Conservation (phyloP, 2,797 vertebrate species). For the Pseudopleuronectes americanus region DNA sequence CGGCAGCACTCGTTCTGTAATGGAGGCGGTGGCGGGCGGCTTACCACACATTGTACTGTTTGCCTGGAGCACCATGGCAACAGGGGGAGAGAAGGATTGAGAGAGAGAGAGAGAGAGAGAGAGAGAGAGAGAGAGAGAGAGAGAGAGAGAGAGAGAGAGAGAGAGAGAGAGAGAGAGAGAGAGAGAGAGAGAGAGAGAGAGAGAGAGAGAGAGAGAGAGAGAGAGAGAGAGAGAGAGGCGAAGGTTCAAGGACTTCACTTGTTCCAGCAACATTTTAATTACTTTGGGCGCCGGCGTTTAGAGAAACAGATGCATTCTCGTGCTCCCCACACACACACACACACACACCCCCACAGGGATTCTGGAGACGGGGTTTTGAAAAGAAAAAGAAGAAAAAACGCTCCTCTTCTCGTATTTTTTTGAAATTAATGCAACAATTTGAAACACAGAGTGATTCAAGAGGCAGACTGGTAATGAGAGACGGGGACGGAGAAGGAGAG, state of each 20-base stretch:
- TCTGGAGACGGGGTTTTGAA: background rate
- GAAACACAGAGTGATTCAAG: constrained; percentile 42
- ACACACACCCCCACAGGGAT: constrained; percentile 13
- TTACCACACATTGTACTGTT: constrained; percentile 59
- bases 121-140: constrained; percentile 21
- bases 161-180: constrained; percentile 48
- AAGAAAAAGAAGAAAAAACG: too few species aligned
- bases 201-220: constrained; percentile 21
- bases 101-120: constrained; percentile 48
- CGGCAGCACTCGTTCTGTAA: constrained; percentile 59
- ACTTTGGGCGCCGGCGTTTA: constrained; percentile 62
- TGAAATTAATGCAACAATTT: constrained; percentile 50
- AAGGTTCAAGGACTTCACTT: constrained; percentile 83
- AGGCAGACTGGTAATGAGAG: constrained; percentile 49
- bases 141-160: constrained; percentile 30
- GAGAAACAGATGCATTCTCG: constrained; percentile 68
- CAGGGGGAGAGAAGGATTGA: constrained; percentile 60
- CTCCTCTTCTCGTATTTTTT: constrained; percentile 24
- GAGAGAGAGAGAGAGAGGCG: constrained; percentile 33
- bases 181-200: constrained; percentile 48
- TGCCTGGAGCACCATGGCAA: constrained; percentile 82
- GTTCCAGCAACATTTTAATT: constrained; percentile 81
- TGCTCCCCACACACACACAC: background rate
- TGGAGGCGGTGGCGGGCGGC: constrained; percentile 62
- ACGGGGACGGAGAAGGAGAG: background rate